These are phyloP conservation scores for Melinaea menophilus DNA, from an alignment of 2,888 invertebrate genomes.

Conservation along the genomic window DNA sequence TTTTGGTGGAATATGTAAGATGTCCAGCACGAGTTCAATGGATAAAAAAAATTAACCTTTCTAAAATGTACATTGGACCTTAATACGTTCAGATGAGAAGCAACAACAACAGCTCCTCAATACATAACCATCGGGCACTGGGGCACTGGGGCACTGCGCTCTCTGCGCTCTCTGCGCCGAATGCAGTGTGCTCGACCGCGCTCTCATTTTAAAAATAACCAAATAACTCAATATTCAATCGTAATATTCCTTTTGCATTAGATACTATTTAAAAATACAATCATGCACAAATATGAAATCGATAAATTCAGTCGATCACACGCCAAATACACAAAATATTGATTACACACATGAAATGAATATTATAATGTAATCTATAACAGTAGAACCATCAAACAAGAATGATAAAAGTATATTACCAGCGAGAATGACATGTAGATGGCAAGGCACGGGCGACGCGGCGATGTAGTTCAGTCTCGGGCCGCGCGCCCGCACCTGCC, in stretches of 20 bases:
- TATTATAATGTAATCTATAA: slow-evolving; percentile 58
- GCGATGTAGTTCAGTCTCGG: slow-evolving; percentile 73
- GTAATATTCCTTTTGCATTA: slow-evolving; percentile 20
- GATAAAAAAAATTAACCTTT: slow-evolving; percentile 48
- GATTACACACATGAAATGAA: slow-evolving; percentile 69
- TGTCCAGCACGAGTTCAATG: slow-evolving; percentile 45
- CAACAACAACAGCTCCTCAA: slow-evolving; percentile 53
- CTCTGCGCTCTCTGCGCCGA: slow-evolving; percentile 23
- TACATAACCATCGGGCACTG: slow-evolving; percentile 29
- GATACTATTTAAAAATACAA: slow-evolving; percentile 34
- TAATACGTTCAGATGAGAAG: slow-evolving; percentile 39
- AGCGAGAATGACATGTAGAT: slow-evolving; percentile 64
- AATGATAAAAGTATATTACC: slow-evolving; percentile 55
- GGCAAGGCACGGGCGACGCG: slow-evolving; percentile 51
- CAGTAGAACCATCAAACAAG: slow-evolving; percentile 69
- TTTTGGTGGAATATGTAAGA: slow-evolving; percentile 52
- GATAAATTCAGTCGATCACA: slow-evolving; percentile 58
- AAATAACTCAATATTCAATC: slow-evolving; percentile 17
- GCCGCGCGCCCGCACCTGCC: slow-evolving; percentile 61
- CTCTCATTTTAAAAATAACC: slow-evolving; percentile 21
- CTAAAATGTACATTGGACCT: slow-evolving; percentile 53
- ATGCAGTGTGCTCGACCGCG: slow-evolving; percentile 27
- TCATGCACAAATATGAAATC: slow-evolving; percentile 48
- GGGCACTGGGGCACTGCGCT: neutral
- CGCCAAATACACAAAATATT: slow-evolving; percentile 65